These are phyloP conservation scores for Callithrix jacchus DNA, from an alignment of 2,113 vertebrate genomes.

Conservation along the genomic window DNA sequence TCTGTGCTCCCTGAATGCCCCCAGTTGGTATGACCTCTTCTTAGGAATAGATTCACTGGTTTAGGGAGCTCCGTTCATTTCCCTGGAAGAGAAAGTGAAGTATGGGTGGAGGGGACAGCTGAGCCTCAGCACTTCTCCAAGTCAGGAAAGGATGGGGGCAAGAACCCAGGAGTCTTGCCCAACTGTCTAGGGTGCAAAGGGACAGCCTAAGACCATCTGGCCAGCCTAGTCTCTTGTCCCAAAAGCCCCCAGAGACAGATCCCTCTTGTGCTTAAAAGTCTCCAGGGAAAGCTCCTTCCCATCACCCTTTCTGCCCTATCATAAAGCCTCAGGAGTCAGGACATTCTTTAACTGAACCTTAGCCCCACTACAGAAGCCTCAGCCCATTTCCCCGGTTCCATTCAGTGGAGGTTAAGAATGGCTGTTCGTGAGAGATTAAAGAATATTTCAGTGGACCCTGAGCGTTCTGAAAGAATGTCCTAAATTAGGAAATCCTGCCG, in stretches of 20 bases:
- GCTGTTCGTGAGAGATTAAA: neutral
- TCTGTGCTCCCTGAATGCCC: neutral
- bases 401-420: neutral
- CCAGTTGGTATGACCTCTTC: neutral
- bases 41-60: neutral
- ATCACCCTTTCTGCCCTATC: neutral
- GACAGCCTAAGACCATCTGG: neutral
- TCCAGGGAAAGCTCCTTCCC: neutral
- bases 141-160: neutral
- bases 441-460: neutral
- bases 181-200: neutral
- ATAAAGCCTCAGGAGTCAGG: neutral
- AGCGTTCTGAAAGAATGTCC: neutral
- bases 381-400: neutral
- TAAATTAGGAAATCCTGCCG: neutral
- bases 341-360: neutral
- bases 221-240: neutral
- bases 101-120: neutral
- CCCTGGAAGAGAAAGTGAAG: neutral
- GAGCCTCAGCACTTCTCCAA: neutral
- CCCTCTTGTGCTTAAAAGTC: neutral
- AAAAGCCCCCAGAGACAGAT: neutral
- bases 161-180: neutral
- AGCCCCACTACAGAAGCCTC: rapidly evolving
- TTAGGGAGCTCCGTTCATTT: neutral